Evolutionary conservation across 2,888 invertebrate genomes (phyloP).

Genomic region (Diachrysia chrysitis): DNA sequence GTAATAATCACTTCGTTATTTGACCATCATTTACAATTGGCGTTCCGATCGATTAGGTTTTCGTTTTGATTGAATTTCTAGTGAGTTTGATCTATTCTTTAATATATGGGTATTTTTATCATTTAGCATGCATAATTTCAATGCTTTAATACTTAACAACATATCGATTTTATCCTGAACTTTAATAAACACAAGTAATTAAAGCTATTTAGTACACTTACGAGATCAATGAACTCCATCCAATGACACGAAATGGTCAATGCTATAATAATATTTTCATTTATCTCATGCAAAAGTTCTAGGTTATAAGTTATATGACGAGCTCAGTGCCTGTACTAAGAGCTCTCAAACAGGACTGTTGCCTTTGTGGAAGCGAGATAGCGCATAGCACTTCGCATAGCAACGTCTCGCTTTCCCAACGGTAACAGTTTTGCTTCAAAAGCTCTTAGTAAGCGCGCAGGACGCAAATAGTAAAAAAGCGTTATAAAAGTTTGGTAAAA

Average conservation of each 20-base stretch:
- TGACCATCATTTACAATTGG: not conserved
- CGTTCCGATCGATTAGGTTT: not conserved
- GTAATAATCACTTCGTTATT: not conserved
- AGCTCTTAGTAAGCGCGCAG: not conserved
- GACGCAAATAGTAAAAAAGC: conserved; percentile 47
- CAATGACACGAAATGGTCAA: not conserved
- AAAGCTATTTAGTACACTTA: not conserved
- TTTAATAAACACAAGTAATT: not conserved
- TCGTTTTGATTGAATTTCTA: not conserved
- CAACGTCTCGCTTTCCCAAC: not conserved
- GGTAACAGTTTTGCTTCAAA: not conserved
- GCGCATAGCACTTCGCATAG: not conserved
- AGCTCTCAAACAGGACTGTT: not conserved
- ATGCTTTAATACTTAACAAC: no score
- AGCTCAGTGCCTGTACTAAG: conserved; percentile 13
- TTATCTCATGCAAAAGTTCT: conserved; percentile 13
- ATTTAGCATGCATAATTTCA: no score
- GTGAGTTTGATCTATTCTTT: no score
- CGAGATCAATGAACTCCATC: not conserved
- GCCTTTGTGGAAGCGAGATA: conserved; percentile 29
- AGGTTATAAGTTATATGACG: conserved; percentile 32
- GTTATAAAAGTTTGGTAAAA: conserved; percentile 53
- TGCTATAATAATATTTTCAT: conserved; percentile 13
- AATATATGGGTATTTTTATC: no score
- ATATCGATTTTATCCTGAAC: not conserved